phyloP scores from a whole-genome alignment of 2,888 invertebrate species.

The Hoplodrina ambigua region DNA sequence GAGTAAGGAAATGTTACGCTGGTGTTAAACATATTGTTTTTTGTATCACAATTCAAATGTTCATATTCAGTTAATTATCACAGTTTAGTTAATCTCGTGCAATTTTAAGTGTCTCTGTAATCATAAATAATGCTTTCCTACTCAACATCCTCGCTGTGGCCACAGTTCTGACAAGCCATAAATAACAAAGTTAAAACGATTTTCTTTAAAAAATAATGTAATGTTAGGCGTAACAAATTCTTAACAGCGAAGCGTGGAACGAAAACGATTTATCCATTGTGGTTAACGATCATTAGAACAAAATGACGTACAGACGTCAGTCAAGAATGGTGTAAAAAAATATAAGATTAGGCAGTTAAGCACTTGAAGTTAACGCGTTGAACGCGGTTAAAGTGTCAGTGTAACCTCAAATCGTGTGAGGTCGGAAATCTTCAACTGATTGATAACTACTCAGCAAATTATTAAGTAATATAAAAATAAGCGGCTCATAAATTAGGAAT shows the following conservation, averaged over 20 bases:
- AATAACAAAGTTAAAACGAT: slow-evolving; percentile 18
- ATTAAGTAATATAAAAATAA: slow-evolving; percentile 60
- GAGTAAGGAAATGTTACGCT: slow-evolving; percentile 26
- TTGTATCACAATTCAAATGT: background rate
- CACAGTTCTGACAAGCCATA: slow-evolving; percentile 39
- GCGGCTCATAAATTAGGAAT: slow-evolving; percentile 69
- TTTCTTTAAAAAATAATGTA: slow-evolving; percentile 30
- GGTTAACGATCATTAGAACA: slow-evolving; percentile 56
- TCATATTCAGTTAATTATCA: background rate
- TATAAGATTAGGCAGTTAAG: slow-evolving; percentile 43
- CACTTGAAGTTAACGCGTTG: slow-evolving; percentile 41
- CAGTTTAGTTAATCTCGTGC: background rate
- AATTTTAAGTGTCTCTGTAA: background rate
- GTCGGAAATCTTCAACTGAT: slow-evolving; percentile 63
- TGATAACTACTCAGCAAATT: slow-evolving; percentile 56
- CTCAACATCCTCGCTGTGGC: slow-evolving; percentile 1
- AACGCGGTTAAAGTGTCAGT: slow-evolving; percentile 37
- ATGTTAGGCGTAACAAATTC: slow-evolving; percentile 50
- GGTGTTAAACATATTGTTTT: slow-evolving; percentile 21
- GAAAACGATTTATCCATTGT: slow-evolving; percentile 54
- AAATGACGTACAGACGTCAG: slow-evolving; percentile 47
- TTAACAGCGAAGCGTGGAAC: slow-evolving; percentile 41
- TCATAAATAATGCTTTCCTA: background rate
- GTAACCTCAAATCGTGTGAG: slow-evolving; percentile 62
- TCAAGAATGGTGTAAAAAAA: slow-evolving; percentile 47